phyloP scores from a whole-genome alignment of 2,113 vertebrate genomes.

The Synodontis membranacea region DNA sequence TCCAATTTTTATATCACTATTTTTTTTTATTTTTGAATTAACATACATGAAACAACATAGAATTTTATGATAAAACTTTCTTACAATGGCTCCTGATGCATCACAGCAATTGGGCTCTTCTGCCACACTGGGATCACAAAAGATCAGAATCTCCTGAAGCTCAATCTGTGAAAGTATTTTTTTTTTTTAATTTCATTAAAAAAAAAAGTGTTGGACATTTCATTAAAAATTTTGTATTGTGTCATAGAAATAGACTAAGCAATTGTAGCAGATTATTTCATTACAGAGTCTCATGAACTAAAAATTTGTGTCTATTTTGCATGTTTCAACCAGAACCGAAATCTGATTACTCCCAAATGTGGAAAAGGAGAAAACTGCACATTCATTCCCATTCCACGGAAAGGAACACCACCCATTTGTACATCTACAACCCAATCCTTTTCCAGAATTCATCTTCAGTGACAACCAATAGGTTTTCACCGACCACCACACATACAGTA shows the following conservation, averaged over 20 bases:
- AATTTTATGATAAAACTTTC: constrained; percentile 39
- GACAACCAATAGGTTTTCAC: not conserved
- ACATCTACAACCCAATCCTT: not conserved
- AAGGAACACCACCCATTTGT: not conserved
- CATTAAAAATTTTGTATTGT: too few species aligned
- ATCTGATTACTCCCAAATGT: not conserved
- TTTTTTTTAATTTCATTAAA: not conserved
- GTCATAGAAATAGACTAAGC: not conserved
- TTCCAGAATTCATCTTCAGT: not conserved
- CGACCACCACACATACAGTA: not conserved
- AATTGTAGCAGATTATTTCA: not conserved
- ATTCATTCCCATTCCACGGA: not conserved
- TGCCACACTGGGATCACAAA: constrained; percentile 83
- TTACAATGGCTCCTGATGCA: constrained; percentile 80
- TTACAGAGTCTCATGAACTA: not conserved
- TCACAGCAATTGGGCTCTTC: constrained; percentile 86
- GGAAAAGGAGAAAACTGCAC: not conserved
- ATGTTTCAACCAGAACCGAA: not conserved
- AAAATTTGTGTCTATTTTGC: not conserved
- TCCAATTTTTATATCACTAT: not conserved
- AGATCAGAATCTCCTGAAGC: constrained; percentile 83
- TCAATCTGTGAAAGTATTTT: constrained; percentile 79
- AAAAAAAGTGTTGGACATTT: not conserved
- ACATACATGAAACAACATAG: not conserved
- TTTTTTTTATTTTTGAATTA: not conserved